A percentile compares a stretch with the other conserved stretches of the same genome.
These are phyloP conservation scores for Nasonia longicornis DNA, from an alignment of 1,140 invertebrate genomes.

Conservation along the genomic window DNA sequence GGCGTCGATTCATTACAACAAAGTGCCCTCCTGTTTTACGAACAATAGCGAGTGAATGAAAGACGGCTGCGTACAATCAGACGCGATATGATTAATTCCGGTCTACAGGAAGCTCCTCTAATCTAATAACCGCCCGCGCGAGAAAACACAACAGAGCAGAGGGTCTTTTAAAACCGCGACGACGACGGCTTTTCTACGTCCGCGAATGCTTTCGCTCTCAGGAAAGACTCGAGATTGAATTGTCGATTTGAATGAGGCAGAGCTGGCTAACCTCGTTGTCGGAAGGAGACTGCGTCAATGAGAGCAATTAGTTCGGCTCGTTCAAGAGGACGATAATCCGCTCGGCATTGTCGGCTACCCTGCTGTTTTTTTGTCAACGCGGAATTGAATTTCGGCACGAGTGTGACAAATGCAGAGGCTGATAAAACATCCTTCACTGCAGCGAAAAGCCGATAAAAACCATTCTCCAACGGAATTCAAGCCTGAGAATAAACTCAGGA, in stretches of 20 bases:
- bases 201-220: not conserved
- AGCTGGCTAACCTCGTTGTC: not conserved
- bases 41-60: too few relatives aligned
- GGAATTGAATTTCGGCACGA: not conserved
- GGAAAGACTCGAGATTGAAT: not conserved
- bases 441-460: too few relatives aligned
- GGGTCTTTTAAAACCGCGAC: too few relatives aligned
- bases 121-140: not conserved
- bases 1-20: not conserved
- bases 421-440: too few relatives aligned
- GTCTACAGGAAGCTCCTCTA: not conserved
- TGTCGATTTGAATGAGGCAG: not conserved
- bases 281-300: not conserved
- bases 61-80: too few relatives aligned
- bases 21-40: too few relatives aligned
- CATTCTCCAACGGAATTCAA: too few relatives aligned
- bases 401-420: not conserved
- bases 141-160: too few relatives aligned
- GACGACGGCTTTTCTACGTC: not conserved
- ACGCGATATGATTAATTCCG: not conserved
- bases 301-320: not conserved
- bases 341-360: not conserved
- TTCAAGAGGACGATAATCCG: not conserved
- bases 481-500: too few relatives aligned
- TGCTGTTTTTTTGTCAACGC: not conserved